Evolutionary conservation across 2,888 invertebrate genomes (phyloP), one percentile per base, ranked within the genome.

Genomic region (Imbricaverruca yamaguchii): DNA sequence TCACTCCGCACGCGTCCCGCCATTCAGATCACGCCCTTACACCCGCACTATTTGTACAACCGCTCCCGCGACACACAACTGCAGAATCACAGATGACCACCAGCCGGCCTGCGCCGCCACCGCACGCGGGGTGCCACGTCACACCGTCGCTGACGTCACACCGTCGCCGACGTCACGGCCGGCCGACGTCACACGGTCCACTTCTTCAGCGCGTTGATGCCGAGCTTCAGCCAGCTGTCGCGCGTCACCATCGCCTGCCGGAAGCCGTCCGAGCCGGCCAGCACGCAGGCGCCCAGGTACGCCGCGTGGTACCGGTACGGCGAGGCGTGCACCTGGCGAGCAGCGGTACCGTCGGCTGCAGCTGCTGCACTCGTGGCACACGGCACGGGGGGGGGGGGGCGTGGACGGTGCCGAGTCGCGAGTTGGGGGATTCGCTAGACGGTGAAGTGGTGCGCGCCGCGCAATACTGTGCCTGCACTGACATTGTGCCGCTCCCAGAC

Each of bases 281-380:
- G 86, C 25, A 89, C 87, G 82, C 89, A 89, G 2, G 90, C 90
- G n/a, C 91, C 91, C 69, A 91, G 86, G 85, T 88, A 91, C 2
- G 90, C 89, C 23, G 90, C 89, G 85, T 91, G 90, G 84, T 90
- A 89, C 13, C 90, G 86, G 86, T 90, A 89, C 0, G 90, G 90
- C 39, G 89, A 88, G 4, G 88, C 87, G 84, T 89, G 89, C 21
- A 91, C 90, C 89, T 90, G 86, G 39, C 18, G 53, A 6, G n/a
- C 65, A n/a, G n/a, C n/a, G n/a, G n/a, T n/a, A n/a, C n/a, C n/a
- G n/a, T n/a, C n/a, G n/a, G n/a, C n/a, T n/a, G n/a, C n/a, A n/a
- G n/a, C n/a, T n/a, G n/a, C n/a, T n/a, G n/a, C n/a, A n/a, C n/a
- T n/a, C n/a, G n/a, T n/a, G n/a, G n/a, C n/a, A n/a, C n/a, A n/a